These are phyloP conservation scores for Bergia puertoricense DNA, from an alignment of 92 coral and sea anemone genomes.

Conservation along the genomic window DNA sequence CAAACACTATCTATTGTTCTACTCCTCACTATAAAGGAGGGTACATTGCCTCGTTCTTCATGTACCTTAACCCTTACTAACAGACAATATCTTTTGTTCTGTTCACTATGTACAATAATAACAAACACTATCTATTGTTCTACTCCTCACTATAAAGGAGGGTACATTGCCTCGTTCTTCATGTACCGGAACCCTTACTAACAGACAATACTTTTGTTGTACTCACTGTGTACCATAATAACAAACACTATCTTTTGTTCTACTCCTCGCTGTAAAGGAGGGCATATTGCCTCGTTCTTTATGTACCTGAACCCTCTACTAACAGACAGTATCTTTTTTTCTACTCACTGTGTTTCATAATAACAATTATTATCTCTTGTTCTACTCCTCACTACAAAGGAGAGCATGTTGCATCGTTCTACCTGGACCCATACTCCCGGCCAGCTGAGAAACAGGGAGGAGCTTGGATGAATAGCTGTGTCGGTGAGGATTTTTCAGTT, in stretches of 20 bases:
- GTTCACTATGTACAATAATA: background rate
- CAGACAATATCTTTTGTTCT: background rate
- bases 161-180: background rate
- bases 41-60: constrained; percentile 65
- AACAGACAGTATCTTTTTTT: background rate
- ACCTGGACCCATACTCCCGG: constrained; percentile 81
- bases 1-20: background rate
- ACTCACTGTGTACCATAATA: background rate
- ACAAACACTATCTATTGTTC: background rate
- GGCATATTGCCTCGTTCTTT: background rate
- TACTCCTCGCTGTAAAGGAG: background rate
- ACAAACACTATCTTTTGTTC: background rate
- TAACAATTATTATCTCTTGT: background rate
- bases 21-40: constrained; percentile 32
- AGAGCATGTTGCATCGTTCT: constrained; percentile 74
- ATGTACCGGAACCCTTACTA: constrained; percentile 65
- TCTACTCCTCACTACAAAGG: constrained; percentile 37
- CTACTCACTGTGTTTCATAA: background rate
- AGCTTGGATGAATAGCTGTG: constrained; percentile 91
- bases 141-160: background rate
- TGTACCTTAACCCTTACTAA: constrained; percentile 62
- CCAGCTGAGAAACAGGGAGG: constrained; percentile 89
- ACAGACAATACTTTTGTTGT: constrained; percentile 6
- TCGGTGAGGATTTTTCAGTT: constrained; percentile 47
- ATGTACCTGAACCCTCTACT: background rate